A percentile compares a stretch with the other conserved stretches of the same genome.
Evolutionary conservation across 2,888 invertebrate species (phyloP).

Genomic region (Imbricaverruca yamaguchii): DNA sequence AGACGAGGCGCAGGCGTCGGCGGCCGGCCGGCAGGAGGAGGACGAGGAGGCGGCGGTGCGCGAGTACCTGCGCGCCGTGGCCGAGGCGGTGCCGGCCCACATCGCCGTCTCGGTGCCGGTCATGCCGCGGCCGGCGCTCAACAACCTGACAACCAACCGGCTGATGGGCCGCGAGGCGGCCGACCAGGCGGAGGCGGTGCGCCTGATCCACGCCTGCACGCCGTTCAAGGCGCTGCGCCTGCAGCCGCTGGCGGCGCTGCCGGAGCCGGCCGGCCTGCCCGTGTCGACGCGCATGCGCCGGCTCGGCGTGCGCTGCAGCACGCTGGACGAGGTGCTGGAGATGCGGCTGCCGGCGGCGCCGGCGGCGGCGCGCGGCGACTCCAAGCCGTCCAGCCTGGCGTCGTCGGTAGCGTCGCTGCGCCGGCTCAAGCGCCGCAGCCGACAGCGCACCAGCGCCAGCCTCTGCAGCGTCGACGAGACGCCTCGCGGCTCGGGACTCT

Average conservation of each 20-base stretch:
- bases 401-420: background rate
- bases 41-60: background rate
- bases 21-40: background rate
- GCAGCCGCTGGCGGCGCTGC: constrained; percentile 6
- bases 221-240: background rate
- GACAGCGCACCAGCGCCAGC: background rate
- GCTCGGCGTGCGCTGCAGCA: background rate
- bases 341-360: background rate
- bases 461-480: background rate
- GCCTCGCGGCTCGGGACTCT: background rate
- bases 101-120: background rate
- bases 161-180: background rate
- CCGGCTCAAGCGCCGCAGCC: background rate
- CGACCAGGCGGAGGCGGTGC: background rate
- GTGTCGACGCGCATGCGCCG: background rate
- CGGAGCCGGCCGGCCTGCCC: background rate
- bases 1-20: background rate
- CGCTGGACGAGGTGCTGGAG: constrained; percentile 8
- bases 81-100: background rate
- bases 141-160: background rate
- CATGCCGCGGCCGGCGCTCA: background rate
- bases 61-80: background rate
- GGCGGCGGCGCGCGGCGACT: background rate
- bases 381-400: background rate
- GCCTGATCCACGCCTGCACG: background rate